A percentile compares a stretch with the other conserved stretches of the same genome.
Evolutionary conservation across 1,140 invertebrate genomes (phyloP).

Genomic region (Drosophila teissieri): DNA sequence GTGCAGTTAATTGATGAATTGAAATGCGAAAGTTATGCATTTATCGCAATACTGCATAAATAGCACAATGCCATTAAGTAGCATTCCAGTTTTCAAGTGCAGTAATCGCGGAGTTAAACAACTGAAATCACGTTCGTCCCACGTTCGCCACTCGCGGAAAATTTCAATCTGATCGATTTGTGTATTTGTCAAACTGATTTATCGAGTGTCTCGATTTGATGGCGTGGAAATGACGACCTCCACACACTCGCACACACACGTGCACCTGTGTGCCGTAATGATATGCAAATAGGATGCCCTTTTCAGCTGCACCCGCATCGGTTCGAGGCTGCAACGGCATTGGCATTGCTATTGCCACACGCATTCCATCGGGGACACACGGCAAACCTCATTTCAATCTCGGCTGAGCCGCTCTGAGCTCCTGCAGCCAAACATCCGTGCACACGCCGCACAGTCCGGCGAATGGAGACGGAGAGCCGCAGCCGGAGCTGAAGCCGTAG

Average conservation of each 20-base stretch:
- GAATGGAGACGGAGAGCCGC: constrained; percentile 2
- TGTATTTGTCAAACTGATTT: constrained; percentile 79
- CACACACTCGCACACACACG: constrained; percentile 24
- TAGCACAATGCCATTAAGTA: too few species aligned
- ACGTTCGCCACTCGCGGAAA: constrained; percentile 34
- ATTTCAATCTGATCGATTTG: constrained; percentile 70
- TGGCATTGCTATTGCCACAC: constrained; percentile 1
- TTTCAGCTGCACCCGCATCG: constrained; percentile 50
- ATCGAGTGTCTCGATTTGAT: constrained; percentile 75
- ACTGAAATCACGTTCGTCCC: constrained; percentile 23
- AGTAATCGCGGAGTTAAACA: constrained; percentile 1
- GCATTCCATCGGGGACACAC: constrained; percentile 31
- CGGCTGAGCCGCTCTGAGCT: constrained; percentile 71
- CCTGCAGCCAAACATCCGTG: constrained; percentile 50
- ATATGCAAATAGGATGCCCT: constrained; percentile 79
- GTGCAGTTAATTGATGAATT: too few species aligned
- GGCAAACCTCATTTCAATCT: constrained; percentile 75
- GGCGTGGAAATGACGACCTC: constrained; percentile 62
- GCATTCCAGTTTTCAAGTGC: constrained; percentile 1
- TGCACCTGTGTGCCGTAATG: constrained; percentile 50
- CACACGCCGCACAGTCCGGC: constrained; percentile 31
- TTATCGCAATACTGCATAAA: background rate
- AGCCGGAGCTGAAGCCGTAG: background rate
- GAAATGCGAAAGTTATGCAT: background rate
- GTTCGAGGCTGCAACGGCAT: constrained; percentile 9